Evolutionary conservation across 1,140 invertebrate species (phyloP).

Genomic region (Vanessa atalanta): DNA sequence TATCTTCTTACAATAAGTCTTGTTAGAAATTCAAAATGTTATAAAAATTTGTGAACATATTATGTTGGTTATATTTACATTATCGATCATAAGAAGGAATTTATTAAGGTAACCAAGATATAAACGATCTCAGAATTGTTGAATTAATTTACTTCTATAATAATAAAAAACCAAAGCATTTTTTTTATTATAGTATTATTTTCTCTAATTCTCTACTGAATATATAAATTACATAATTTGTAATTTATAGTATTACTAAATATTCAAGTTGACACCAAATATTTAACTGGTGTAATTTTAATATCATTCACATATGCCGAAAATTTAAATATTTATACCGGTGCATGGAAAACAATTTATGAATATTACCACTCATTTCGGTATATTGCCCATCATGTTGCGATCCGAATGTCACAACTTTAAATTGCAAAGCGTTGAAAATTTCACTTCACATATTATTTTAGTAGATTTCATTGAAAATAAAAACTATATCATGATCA

Average conservation of each 20-base stretch:
- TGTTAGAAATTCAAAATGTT: no score
- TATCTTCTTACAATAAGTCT: no score
- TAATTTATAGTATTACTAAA: neutral
- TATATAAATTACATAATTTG: neutral
- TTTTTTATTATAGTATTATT: no score
- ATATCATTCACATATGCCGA: neutral
- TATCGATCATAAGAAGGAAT: no score
- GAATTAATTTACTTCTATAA: no score
- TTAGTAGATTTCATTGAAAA: neutral
- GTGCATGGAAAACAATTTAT: conserved; percentile 8
- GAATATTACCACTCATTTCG: conserved; percentile 12
- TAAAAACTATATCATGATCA: neutral
- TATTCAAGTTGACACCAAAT: neutral
- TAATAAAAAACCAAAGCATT: no score
- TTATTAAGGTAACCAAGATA: no score
- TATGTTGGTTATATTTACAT: no score
- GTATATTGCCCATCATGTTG: conserved; percentile 1
- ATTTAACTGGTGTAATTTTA: neutral
- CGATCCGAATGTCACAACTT: conserved; percentile 6
- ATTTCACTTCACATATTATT: neutral
- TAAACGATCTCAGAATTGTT: no score
- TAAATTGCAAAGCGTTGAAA: neutral
- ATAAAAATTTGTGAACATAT: no score
- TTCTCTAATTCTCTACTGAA: no score
- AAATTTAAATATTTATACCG: conserved; percentile 7